A percentile compares a stretch with the other conserved stretches of the same genome.
phyloP scores from a whole-genome alignment of 2,797 vertebrate genomes.

The Brachymystax lenok region DNA sequence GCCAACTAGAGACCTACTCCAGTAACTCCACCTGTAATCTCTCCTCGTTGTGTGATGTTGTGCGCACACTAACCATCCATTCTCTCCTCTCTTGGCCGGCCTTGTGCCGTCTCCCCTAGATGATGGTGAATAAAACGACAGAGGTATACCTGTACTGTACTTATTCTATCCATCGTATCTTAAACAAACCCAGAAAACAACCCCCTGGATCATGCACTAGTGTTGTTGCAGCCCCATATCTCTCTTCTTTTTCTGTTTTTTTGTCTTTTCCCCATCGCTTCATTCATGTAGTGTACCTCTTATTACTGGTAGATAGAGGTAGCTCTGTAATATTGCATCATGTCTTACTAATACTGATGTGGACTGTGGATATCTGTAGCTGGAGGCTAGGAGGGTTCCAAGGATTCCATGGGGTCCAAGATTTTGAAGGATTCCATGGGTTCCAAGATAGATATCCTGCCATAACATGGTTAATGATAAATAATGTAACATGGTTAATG shows the following conservation, averaged over 20 bases:
- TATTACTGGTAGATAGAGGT: constrained; percentile 32
- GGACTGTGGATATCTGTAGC: constrained; percentile 83
- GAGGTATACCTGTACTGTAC: constrained; percentile 89
- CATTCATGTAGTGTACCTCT: constrained; percentile 53
- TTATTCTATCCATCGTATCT: constrained; percentile 70
- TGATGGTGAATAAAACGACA: constrained; percentile 99
- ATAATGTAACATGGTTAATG: constrained; percentile 24
- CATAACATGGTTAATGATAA: constrained; percentile 29
- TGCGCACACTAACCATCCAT: constrained; percentile 89
- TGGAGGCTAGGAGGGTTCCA: constrained; percentile 53
- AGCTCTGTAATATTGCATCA: constrained; percentile 75
- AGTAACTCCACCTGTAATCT: constrained; percentile 32
- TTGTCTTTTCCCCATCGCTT: constrained; percentile 58
- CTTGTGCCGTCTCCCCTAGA: constrained; percentile 85
- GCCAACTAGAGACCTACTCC: background rate
- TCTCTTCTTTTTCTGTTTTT: constrained; percentile 46
- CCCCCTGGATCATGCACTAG: constrained; percentile 68
- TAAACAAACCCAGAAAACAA: constrained; percentile 34
- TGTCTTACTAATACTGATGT: constrained; percentile 78
- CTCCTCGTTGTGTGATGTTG: constrained; percentile 40
- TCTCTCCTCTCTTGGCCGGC: constrained; percentile 96
- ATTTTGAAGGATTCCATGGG: background rate
- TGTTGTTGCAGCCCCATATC: constrained; percentile 78
- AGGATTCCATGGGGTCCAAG: constrained; percentile 24
- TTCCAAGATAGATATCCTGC: background rate